Evolutionary conservation across 64 coral and sea anemone genomes (phyloP), one percentile per base, ranked within the genome.

Genomic region (Montipora efflorescens): DNA sequence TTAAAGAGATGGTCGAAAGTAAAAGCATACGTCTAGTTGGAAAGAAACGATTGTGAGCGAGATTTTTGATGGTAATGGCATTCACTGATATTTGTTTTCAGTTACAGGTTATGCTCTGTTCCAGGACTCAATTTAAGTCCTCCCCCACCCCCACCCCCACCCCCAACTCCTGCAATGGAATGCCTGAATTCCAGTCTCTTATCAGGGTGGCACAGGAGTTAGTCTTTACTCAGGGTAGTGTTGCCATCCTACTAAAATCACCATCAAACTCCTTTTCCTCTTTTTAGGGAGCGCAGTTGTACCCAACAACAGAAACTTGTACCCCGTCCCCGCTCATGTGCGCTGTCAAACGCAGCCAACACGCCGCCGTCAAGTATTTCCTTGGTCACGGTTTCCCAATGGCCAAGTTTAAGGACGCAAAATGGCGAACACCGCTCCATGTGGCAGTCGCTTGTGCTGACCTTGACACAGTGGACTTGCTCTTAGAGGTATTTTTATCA

Each of bases 361-460:
- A 88, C 61, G 53, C 78, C 13, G 73, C 92, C 5, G 67, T 93
- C n/a, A 72, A 88, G 15, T 93, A 59, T 81, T 80, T 88, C 61
- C 49, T 93, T 47, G 85, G 59, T 15, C 74, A 76, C 6, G 84
- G 92, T 69, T 77, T 78, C 11, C 75, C 75, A 12, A 20, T 88
- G 61, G 61, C 8, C 8, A 87, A 88, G 20, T 62, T 55, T 9
- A 77, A 47, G 3, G 92, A 93, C 70, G 25, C 50, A 13, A 85
- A 93, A 4, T 93, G 92, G 92, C 72, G 92, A 53, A 93, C 80
- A 20, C 44, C 57, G 11, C 85, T 93, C 55, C 92, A 93, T 88
- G 81, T 93, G 45, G 92, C 92, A 0, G 84, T 87, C 14, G 90
- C 90, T 4, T 93, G 92, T 13, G 58, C 92, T 52, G 92, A 93